Evolutionary conservation across 2,888 invertebrate species (phyloP).

Genomic region (Sinohyriopsis cumingii): DNA sequence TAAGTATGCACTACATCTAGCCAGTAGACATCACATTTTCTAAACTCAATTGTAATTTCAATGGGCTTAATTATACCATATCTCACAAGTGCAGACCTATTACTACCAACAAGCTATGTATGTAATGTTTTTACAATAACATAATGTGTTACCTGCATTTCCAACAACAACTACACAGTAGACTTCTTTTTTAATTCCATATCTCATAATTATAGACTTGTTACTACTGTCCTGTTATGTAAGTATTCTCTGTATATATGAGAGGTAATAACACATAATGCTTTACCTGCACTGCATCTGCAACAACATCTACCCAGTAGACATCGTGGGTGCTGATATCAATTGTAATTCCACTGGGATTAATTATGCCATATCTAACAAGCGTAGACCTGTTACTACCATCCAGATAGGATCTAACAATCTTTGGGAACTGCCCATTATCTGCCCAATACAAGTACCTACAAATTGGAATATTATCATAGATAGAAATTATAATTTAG

Average conservation of each 20-base stretch:
- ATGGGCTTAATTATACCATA: constrained; percentile 89
- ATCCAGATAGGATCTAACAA: constrained; percentile 85
- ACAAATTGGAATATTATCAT: constrained; percentile 5
- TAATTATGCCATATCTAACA: constrained; percentile 91
- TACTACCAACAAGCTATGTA: constrained; percentile 83
- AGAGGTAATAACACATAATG: background rate
- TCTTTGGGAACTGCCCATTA: constrained; percentile 85
- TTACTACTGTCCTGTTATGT: too few species aligned
- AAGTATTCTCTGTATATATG: too few species aligned
- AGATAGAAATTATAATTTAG: too few species aligned
- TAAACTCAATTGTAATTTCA: constrained; percentile 82
- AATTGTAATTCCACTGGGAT: constrained; percentile 79
- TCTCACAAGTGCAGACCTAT: constrained; percentile 82
- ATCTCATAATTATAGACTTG: too few species aligned
- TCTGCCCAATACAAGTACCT: constrained; percentile 97
- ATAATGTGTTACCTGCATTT: constrained; percentile 96
- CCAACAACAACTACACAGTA: constrained; percentile 67
- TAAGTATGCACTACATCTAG: constrained; percentile 92
- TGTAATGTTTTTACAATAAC: constrained; percentile 83
- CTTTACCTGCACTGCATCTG: constrained; percentile 88
- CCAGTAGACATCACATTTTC: constrained; percentile 97
- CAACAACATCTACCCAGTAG: constrained; percentile 96
- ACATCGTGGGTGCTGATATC: constrained; percentile 95
- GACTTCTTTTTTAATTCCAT: too few species aligned
- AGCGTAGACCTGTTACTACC: constrained; percentile 82